phyloP scores from a whole-genome alignment of 2,113 vertebrate species.

The Boleophthalmus pectinirostris region DNA sequence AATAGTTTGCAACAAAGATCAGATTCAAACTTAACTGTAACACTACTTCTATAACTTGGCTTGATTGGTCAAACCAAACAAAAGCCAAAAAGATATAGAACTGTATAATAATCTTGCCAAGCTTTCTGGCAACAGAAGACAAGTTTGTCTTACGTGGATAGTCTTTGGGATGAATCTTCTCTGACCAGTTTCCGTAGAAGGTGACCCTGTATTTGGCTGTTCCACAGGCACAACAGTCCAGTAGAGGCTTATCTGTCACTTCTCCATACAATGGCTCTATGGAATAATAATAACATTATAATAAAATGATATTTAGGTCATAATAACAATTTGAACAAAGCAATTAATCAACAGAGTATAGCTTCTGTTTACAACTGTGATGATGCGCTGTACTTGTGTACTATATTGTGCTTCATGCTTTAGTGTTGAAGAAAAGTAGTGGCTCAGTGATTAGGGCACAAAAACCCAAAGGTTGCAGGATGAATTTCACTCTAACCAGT shows the following conservation, averaged over 20 bases:
- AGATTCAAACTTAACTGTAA: neutral
- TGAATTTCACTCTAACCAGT: too few species aligned
- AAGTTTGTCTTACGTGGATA: conserved; percentile 87
- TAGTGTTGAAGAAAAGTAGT: too few species aligned
- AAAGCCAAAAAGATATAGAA: neutral
- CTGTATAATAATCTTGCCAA: neutral
- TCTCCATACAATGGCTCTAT: conserved; percentile 83
- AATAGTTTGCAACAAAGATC: neutral
- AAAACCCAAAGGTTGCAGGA: too few species aligned
- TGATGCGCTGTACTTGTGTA: too few species aligned
- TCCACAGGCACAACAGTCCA: conserved; percentile 95
- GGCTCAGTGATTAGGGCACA: too few species aligned
- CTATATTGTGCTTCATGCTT: too few species aligned
- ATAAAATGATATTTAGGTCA: too few species aligned
- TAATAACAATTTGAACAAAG: too few species aligned
- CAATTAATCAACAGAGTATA: too few species aligned
- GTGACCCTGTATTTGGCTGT: conserved; percentile 97
- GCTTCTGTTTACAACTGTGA: too few species aligned
- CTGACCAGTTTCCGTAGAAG: conserved; percentile 97
- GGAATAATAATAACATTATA: neutral
- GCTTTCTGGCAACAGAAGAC: neutral
- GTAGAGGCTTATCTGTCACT: conserved; percentile 83
- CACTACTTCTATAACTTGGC: neutral
- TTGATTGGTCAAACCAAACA: neutral
- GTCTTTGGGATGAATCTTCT: conserved; percentile 95